phyloP scores from a whole-genome alignment of 2,888 invertebrate genomes.

The Beris morrisii region DNA sequence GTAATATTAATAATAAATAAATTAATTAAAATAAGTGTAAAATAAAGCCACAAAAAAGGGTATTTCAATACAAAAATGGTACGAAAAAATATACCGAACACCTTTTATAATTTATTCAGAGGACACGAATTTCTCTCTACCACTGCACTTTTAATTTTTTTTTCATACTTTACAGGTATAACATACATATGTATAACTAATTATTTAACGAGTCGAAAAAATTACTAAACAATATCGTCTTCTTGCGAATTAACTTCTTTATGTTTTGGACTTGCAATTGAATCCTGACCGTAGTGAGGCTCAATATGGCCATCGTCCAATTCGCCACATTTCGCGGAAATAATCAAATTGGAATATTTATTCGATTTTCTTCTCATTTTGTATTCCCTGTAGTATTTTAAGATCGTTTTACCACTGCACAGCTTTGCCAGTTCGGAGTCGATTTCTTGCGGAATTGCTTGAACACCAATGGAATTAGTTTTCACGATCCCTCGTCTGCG shows the following conservation, averaged over 20 bases:
- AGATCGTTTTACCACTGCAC: not conserved
- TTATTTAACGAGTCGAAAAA: not conserved
- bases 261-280: conserved; percentile 11
- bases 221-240: conserved; percentile 6
- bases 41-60: not conserved
- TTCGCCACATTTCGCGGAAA: conserved; percentile 20
- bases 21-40: too few relatives aligned
- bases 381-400: conserved; percentile 22
- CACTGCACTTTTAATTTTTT: too few relatives aligned
- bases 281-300: conserved; percentile 9
- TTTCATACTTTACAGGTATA: too few relatives aligned
- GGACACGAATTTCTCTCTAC: too few relatives aligned
- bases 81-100: too few relatives aligned
- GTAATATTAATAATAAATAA: too few relatives aligned
- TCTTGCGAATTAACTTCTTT: not conserved
- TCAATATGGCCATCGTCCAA: conserved; percentile 1
- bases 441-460: conserved; percentile 21
- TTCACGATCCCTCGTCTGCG: not conserved
- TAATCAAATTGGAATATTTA: conserved; percentile 29
- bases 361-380: conserved; percentile 22
- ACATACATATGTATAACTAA: not conserved
- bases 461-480: conserved; percentile 30
- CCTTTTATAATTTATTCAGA: too few relatives aligned
- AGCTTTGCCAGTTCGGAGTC: conserved; percentile 25
- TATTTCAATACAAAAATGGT: not conserved